phyloP scores from a whole-genome alignment of 2,888 invertebrate species.

The Operophtera brumata region DNA sequence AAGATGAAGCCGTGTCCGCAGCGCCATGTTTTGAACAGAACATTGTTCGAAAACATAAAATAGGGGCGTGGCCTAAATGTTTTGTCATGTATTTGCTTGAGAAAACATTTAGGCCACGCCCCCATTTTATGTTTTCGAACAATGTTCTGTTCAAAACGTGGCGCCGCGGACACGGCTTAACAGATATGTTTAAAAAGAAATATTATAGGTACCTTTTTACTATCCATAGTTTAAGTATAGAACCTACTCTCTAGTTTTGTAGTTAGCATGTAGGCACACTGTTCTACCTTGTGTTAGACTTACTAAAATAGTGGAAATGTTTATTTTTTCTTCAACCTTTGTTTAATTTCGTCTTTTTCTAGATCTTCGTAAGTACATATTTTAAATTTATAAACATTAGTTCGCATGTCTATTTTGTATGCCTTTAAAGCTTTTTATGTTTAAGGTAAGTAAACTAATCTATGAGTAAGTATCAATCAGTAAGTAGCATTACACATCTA shows the following conservation, averaged over 20 bases:
- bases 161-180: too few relatives aligned
- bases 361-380: not conserved
- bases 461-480: not conserved
- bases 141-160: too few relatives aligned
- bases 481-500: not conserved
- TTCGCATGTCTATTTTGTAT: not conserved
- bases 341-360: not conserved
- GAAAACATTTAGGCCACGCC: too few relatives aligned
- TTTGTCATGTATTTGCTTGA: too few relatives aligned
- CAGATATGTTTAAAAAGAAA: conserved; percentile 19
- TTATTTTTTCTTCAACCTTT: not conserved
- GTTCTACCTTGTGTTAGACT: too few relatives aligned
- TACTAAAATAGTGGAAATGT: too few relatives aligned
- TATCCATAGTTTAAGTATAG: not conserved
- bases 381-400: not conserved
- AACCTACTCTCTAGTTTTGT: not conserved
- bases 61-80: too few relatives aligned
- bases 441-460: not conserved
- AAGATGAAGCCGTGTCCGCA: too few relatives aligned
- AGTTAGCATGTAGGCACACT: too few relatives aligned
- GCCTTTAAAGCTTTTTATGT: not conserved
- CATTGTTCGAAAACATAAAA: too few relatives aligned
- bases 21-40: too few relatives aligned
- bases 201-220: conserved; percentile 19
- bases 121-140: too few relatives aligned